These are phyloP conservation scores for Channa argus DNA, from an alignment of 2,113 vertebrate genomes.

Conservation along the genomic window DNA sequence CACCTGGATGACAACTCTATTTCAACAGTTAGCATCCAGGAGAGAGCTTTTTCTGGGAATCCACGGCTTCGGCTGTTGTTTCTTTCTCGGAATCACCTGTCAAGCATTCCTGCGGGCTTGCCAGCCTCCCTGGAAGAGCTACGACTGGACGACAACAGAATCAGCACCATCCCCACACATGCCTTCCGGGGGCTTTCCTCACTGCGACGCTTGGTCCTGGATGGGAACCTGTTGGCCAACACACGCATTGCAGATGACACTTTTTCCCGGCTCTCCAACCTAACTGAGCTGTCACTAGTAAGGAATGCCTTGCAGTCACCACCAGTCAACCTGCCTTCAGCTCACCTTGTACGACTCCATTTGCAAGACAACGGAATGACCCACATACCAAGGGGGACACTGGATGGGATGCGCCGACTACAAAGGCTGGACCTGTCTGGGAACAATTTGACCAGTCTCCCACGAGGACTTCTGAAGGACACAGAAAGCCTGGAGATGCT, in stretches of 20 bases:
- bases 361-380: constrained; percentile 95
- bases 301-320: constrained; percentile 92
- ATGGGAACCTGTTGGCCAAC: constrained; percentile 95
- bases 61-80: constrained; percentile 88
- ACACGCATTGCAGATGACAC: constrained; percentile 95
- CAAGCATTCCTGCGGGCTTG: constrained; percentile 92
- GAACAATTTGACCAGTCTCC: constrained; percentile 94
- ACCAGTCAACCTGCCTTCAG: constrained; percentile 89
- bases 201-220: constrained; percentile 90
- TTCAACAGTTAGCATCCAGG: constrained; percentile 95
- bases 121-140: constrained; percentile 93
- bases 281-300: constrained; percentile 94
- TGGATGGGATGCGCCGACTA: constrained; percentile 88
- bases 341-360: constrained; percentile 89
- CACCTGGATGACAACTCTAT: constrained; percentile 97
- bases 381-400: constrained; percentile 87
- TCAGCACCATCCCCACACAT: constrained; percentile 92
- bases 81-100: constrained; percentile 93
- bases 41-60: constrained; percentile 94
- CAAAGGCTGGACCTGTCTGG: constrained; percentile 92
- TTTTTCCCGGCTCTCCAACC: constrained; percentile 92
- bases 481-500: constrained; percentile 89
- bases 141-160: constrained; percentile 93
- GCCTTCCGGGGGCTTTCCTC: constrained; percentile 91
- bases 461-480: constrained; percentile 90